Evolutionary conservation across 2,113 vertebrate genomes (phyloP), one percentile per base, ranked within the genome.

Genomic region (Saguinus imperator): DNA sequence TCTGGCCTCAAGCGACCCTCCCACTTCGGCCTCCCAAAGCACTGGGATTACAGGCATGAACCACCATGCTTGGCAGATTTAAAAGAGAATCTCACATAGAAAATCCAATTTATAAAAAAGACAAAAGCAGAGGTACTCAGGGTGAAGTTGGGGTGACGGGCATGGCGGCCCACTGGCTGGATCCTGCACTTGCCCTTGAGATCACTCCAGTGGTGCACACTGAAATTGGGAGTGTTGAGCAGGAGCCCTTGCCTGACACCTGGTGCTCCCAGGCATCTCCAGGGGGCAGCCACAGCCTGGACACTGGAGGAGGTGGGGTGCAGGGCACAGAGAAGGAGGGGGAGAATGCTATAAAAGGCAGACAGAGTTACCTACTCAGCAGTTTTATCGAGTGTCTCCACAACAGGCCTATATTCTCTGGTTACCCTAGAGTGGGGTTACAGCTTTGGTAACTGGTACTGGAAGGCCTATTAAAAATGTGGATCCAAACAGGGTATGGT

Each of bases 101-200:
- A 92, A 90, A 35, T 23, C 52, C 52, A 89, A 45, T 90, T 85
- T 95, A 77, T 96, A 81, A 90, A 91, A 92, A 6, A 87, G 43
- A 92, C 17, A 21, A 95, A 92, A 94, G 61, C 43, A 87, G 18
- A 72, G 20, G 48, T 92, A 64, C 37, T 84, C 5, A 16, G 45
- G 40, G 83, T 96, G 37, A 64, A 81, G 32, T 27, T 97, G 76
- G 40, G 27, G 37, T 25, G 27, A 91, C 7, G 20, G 58, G 40
- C n/a, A 80, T 27, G 43, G 43, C 76, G 37, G 27, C 73, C 61
- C 32, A 91, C 6, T 88, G 64, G 17, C n/a, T 92, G 73, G 29
- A 37, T 25, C n/a, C 55, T 89, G 29, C 2, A 58, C 32, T 79
- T 91, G 40, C 43, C n/a, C n/a, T 79, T 80, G 27, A 68, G 80